A percentile compares a stretch with the other conserved stretches of the same genome.
Conservation (phyloP, 2,797 vertebrate species). For the Tapirus indicus region DNA sequence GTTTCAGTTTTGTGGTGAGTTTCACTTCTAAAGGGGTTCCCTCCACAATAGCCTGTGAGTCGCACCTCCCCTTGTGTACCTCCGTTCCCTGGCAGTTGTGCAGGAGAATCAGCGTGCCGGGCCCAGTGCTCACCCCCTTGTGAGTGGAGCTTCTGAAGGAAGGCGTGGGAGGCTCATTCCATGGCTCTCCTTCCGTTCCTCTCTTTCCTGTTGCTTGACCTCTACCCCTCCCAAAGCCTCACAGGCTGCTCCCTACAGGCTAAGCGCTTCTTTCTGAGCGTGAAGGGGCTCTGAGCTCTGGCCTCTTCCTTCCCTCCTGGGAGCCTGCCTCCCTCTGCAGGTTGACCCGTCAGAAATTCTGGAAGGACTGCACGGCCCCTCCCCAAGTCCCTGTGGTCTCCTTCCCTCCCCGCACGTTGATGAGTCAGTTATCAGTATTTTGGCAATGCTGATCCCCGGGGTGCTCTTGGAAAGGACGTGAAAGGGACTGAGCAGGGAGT, state of each 20-base stretch:
- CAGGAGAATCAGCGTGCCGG: too few relatives aligned
- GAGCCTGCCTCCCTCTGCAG: not conserved
- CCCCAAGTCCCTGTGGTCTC: fast-evolving
- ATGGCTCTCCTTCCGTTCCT: not conserved
- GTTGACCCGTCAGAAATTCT: not conserved
- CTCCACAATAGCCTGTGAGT: too few relatives aligned
- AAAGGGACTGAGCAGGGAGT: not conserved
- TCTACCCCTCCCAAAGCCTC: not conserved
- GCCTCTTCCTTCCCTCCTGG: not conserved
- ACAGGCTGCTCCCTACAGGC: not conserved
- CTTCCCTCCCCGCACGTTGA: not conserved
- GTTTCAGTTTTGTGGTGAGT: not conserved
- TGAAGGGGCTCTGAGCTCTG: not conserved
- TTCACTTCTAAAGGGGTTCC: not conserved
- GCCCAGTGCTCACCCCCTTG: not conserved
- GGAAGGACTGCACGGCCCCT: too few relatives aligned
- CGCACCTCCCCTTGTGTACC: not conserved
- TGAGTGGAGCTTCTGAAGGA: not conserved
- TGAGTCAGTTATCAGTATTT: not conserved
- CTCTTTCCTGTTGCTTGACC: not conserved
- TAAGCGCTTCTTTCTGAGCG: not conserved
- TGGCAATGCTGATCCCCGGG: not conserved
- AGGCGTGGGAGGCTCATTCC: not conserved
- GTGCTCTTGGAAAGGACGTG: not conserved
- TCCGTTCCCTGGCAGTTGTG: not conserved